These are phyloP conservation scores for Myathropa florea DNA, from an alignment of 2,888 invertebrate species.

Conservation along the genomic window DNA sequence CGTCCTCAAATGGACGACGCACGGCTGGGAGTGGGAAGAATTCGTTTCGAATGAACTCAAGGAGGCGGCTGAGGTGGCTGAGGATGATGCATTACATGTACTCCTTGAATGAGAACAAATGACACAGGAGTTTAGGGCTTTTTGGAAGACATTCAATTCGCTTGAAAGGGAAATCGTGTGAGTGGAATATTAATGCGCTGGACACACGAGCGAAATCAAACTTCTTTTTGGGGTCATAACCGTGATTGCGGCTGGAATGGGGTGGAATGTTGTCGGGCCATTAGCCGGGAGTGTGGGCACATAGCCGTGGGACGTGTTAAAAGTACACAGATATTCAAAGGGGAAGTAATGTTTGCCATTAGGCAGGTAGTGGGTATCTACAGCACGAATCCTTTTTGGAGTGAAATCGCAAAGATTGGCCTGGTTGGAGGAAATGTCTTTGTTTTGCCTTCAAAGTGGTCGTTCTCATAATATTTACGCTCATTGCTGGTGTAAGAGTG, in stretches of 20 bases:
- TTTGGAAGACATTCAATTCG: neutral
- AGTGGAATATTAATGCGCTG: conserved; percentile 29
- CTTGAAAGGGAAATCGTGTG: conserved; percentile 31
- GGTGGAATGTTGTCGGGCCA: neutral
- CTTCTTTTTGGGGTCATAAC: neutral
- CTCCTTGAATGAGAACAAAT: neutral
- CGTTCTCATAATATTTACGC: neutral
- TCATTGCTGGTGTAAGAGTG: neutral
- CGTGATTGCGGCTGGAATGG: neutral
- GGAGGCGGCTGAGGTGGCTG: neutral
- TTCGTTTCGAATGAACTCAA: too few relatives aligned
- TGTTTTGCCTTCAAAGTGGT: neutral
- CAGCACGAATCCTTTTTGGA: neutral
- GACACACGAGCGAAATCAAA: neutral
- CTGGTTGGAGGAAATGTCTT: neutral
- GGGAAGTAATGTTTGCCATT: neutral
- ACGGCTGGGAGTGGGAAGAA: too few relatives aligned
- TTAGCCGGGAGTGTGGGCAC: neutral
- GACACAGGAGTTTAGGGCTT: neutral
- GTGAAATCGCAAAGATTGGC: neutral
- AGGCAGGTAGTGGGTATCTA: neutral
- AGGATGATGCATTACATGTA: neutral
- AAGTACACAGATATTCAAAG: neutral
- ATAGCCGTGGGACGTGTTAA: neutral
- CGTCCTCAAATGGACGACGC: conserved; percentile 15